Conservation (phyloP, 1,140 invertebrate genomes). For the Galendromus occidentalis region DNA sequence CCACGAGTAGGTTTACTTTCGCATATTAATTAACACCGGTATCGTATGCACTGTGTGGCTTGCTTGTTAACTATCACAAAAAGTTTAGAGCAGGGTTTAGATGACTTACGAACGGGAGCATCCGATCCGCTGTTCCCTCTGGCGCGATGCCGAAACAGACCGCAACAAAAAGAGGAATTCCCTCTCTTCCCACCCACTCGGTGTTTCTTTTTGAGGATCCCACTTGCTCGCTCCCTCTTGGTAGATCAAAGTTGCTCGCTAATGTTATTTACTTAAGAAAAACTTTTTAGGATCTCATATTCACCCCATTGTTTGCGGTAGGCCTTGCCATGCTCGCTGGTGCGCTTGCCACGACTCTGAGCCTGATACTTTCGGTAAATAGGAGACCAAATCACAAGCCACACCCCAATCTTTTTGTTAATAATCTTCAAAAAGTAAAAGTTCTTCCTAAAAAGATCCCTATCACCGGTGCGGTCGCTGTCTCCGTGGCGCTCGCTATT, state of each 20-base stretch:
- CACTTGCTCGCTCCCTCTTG: neutral
- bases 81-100: no score
- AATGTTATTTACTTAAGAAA: constrained; percentile 5
- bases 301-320: constrained; percentile 5
- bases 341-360: neutral
- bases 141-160: no score
- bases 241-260: constrained; percentile 9
- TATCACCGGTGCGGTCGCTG: no score
- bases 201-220: neutral
- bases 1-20: no score
- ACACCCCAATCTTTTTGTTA: neutral
- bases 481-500: no score
- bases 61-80: no score
- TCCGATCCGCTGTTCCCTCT: no score
- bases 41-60: no score
- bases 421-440: constrained; percentile 9
- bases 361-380: constrained; percentile 6
- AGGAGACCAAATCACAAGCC: neutral
- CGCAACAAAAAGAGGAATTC: neutral
- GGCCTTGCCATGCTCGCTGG: neutral
- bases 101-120: no score
- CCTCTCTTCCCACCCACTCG: neutral
- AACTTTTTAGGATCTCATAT: constrained; percentile 10
- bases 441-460: neutral
- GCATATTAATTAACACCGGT: no score